phyloP scores from a whole-genome alignment of 2,888 invertebrate species.

The Anthrax anthrax region DNA sequence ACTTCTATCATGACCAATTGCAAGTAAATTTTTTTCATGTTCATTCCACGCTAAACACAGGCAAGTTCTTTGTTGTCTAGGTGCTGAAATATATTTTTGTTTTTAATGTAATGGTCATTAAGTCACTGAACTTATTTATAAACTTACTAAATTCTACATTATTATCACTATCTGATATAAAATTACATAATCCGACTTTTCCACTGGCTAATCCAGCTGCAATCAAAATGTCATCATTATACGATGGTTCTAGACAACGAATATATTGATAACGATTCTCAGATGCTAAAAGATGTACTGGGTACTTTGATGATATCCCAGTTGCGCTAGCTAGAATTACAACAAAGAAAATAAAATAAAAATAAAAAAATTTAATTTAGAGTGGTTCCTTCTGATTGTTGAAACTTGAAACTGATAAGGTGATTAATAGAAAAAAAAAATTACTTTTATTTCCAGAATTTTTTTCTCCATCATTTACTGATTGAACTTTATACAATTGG shows the following conservation, averaged over 20 bases:
- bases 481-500: slow-evolving; percentile 63
- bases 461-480: slow-evolving; percentile 38
- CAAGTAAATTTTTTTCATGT: slow-evolving; percentile 63
- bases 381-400: slow-evolving; percentile 6
- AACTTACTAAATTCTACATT: slow-evolving; percentile 30
- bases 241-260: slow-evolving; percentile 77
- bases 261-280: slow-evolving; percentile 51
- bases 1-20: slow-evolving; percentile 78
- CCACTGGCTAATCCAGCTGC: slow-evolving; percentile 84
- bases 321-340: background rate
- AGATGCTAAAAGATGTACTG: slow-evolving; percentile 22
- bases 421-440: slow-evolving; percentile 26
- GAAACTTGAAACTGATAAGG: slow-evolving; percentile 16
- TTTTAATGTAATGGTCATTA: background rate
- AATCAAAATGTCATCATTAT: slow-evolving; percentile 61
- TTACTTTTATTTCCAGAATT: background rate
- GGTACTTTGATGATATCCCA: slow-evolving; percentile 21
- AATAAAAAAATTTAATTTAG: background rate
- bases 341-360: background rate
- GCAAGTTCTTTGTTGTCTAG: slow-evolving; percentile 72
- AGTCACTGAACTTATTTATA: background rate
- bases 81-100: slow-evolving; percentile 40
- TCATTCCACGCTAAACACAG: slow-evolving; percentile 82
- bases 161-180: slow-evolving; percentile 45
- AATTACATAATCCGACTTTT: slow-evolving; percentile 65